phyloP scores from a whole-genome alignment of 2,113 vertebrate species.

The Empidonax traillii region DNA sequence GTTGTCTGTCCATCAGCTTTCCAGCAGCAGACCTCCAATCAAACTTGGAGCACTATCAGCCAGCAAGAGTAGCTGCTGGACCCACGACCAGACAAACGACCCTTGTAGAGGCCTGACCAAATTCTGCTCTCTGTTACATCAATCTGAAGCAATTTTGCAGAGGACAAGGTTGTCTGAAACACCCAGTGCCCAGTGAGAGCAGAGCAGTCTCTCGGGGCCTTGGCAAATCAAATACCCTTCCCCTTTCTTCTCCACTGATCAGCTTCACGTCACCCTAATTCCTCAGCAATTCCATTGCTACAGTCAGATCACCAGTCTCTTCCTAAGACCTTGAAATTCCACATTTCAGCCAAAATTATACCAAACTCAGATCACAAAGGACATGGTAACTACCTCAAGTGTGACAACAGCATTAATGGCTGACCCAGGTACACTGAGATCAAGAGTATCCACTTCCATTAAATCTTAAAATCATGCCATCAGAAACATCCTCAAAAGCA shows the following conservation, averaged over 20 bases:
- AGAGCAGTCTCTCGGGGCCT: background rate
- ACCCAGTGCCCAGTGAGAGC: background rate
- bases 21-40: background rate
- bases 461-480: background rate
- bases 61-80: background rate
- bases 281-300: conserved; percentile 18
- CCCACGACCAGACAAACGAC: background rate
- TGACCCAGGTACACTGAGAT: background rate
- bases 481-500: background rate
- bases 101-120: background rate
- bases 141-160: background rate
- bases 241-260: background rate
- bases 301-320: background rate
- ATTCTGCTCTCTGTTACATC: background rate
- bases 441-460: background rate
- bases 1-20: background rate
- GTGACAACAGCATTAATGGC: background rate
- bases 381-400: background rate
- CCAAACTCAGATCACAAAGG: conserved; percentile 28
- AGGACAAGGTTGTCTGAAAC: background rate
- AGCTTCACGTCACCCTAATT: background rate
- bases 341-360: background rate
- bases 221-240: background rate
- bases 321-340: background rate
- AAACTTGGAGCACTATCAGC: background rate